Evolutionary conservation across 1,140 invertebrate genomes (phyloP).

Genomic region (Latrodectus geometricus): DNA sequence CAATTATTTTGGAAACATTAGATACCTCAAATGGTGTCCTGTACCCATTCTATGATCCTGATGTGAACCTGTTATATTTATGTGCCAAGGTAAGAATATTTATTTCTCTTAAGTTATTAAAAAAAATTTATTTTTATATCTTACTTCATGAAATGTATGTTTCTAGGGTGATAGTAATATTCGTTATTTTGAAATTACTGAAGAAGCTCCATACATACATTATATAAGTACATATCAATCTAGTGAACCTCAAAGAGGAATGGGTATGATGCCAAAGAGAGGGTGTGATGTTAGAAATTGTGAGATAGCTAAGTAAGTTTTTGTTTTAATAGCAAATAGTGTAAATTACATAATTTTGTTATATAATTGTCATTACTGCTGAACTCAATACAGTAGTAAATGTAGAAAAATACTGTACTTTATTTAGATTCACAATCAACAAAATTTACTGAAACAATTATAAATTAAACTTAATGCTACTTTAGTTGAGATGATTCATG

Average conservation of each 20-base stretch:
- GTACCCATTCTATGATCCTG: constrained; percentile 98
- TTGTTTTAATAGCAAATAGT: not conserved
- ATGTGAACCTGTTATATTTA: constrained; percentile 95
- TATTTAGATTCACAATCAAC: too few species aligned
- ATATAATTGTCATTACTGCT: too few species aligned
- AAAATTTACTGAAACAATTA: too few species aligned
- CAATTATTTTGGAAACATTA: constrained; percentile 94
- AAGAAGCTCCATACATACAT: constrained; percentile 95
- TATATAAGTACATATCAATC: constrained; percentile 98
- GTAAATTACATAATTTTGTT: too few species aligned
- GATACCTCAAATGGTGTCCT: constrained; percentile 98
- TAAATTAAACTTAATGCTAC: too few species aligned
- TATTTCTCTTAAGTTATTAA: not conserved
- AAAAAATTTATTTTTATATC: not conserved
- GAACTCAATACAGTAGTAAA: too few species aligned
- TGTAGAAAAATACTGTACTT: too few species aligned
- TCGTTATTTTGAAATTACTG: constrained; percentile 89
- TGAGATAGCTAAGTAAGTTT: constrained; percentile 77
- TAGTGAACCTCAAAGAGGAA: constrained; percentile 95
- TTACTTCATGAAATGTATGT: not conserved
- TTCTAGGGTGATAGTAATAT: constrained; percentile 78
- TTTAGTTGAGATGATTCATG: too few species aligned
- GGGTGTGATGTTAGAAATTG: constrained; percentile 93
- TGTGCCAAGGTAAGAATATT: constrained; percentile 84
- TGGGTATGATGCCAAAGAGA: constrained; percentile 98